Evolutionary conservation across 1,140 invertebrate species (phyloP).

Genomic region (Hyles vespertilio): DNA sequence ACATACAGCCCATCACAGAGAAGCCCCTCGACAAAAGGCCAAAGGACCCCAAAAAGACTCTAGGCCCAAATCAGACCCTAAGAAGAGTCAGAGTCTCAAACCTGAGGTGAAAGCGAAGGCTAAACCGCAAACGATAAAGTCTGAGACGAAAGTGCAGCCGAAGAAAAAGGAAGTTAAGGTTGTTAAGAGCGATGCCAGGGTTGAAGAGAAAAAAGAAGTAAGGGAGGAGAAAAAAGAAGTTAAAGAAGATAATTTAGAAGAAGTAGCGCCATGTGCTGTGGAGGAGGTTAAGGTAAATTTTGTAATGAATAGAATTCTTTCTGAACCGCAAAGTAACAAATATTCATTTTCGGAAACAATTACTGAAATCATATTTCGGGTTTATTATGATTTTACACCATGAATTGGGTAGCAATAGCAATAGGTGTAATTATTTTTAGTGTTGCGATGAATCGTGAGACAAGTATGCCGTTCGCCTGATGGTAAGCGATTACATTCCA

Average conservation of each 20-base stretch:
- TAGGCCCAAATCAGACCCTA: slow-evolving; percentile 26
- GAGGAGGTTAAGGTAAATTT: neutral
- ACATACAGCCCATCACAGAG: slow-evolving; percentile 33
- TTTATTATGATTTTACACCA: no score
- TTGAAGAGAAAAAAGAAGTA: slow-evolving; percentile 14
- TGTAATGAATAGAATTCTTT: no score
- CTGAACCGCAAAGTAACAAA: no score
- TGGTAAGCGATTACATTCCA: no score
- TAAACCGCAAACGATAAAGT: slow-evolving; percentile 25
- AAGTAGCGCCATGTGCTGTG: neutral
- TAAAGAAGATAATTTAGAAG: neutral
- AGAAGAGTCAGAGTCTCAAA: slow-evolving; percentile 29
- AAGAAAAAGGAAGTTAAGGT: slow-evolving; percentile 43
- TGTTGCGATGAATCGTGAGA: no score
- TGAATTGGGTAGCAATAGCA: no score
- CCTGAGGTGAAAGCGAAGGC: slow-evolving; percentile 12
- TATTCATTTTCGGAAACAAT: no score
- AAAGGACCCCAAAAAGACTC: slow-evolving; percentile 25
- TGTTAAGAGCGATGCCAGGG: slow-evolving; percentile 33
- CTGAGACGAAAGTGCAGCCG: slow-evolving; percentile 31
- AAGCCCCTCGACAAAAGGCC: slow-evolving; percentile 29
- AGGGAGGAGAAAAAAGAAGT: slow-evolving; percentile 7
- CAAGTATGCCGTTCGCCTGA: no score
- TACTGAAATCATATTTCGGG: no score
- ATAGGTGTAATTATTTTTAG: no score